Percentiles rank a stretch among this genome's conserved stretches.
These are phyloP conservation scores for Pogonophryne albipinna DNA, from an alignment of 2,797 vertebrate genomes.

Conservation along the genomic window DNA sequence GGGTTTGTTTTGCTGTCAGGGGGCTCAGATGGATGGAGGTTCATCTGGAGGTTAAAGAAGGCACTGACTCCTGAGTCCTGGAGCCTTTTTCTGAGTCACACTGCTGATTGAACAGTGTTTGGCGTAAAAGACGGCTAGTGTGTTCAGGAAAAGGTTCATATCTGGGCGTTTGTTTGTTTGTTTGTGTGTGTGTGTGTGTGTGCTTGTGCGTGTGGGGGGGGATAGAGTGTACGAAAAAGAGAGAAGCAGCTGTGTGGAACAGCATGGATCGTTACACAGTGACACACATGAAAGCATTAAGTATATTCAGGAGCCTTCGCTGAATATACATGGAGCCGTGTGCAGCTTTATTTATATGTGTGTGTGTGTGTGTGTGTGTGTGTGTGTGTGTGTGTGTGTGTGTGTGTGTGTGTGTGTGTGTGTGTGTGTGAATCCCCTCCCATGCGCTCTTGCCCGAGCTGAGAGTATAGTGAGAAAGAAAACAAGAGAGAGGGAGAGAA, in stretches of 20 bases:
- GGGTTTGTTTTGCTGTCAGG: slow-evolving; percentile 82
- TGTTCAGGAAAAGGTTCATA: slow-evolving; percentile 64
- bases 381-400: slow-evolving; percentile 32
- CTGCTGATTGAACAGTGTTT: slow-evolving; percentile 47
- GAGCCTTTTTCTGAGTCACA: slow-evolving; percentile 43
- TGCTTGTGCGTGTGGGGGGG: slow-evolving; percentile 10
- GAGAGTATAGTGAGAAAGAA: slow-evolving; percentile 68
- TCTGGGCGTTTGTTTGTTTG: slow-evolving; percentile 39
- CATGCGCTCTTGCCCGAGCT: slow-evolving; percentile 55
- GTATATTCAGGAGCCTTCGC: slow-evolving; percentile 85
- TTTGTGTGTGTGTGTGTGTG: slow-evolving; percentile 29
- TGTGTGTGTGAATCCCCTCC: slow-evolving; percentile 48
- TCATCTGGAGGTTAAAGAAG: slow-evolving; percentile 80
- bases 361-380: slow-evolving; percentile 20
- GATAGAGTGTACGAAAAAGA: slow-evolving; percentile 54
- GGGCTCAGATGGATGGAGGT: slow-evolving; percentile 78
- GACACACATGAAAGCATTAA: slow-evolving; percentile 84
- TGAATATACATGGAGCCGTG: slow-evolving; percentile 85
- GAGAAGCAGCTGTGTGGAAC: slow-evolving; percentile 83
- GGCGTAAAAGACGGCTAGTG: slow-evolving; percentile 62
- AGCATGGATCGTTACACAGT: slow-evolving; percentile 85
- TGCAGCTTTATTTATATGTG: slow-evolving; percentile 39
- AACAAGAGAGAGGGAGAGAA: slow-evolving; percentile 58
- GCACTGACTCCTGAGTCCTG: slow-evolving; percentile 44
- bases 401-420: slow-evolving; percentile 31